A percentile compares a stretch with the other conserved stretches of the same genome.
Evolutionary conservation across 2,113 vertebrate genomes (phyloP).

Genomic region (Sorex fumeus): DNA sequence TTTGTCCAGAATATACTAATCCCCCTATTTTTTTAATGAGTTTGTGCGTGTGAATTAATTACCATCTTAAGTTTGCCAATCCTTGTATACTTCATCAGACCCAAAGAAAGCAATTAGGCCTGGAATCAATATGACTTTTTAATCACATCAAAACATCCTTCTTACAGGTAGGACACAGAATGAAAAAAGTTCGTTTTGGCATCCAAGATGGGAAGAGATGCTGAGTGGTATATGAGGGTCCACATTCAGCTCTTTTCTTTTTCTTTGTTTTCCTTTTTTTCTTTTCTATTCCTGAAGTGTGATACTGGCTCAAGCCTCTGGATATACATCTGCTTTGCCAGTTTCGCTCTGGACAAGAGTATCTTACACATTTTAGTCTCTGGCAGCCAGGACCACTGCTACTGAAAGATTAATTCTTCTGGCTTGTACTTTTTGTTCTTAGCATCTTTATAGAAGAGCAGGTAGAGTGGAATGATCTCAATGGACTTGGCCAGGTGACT

Average conservation of each 20-base stretch:
- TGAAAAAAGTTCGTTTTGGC: background rate
- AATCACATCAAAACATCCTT: background rate
- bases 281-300: constrained; percentile 11
- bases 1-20: background rate
- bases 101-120: background rate
- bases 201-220: background rate
- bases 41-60: background rate
- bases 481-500: background rate
- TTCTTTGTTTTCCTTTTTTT: background rate
- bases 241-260: background rate
- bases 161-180: background rate
- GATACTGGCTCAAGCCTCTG: background rate
- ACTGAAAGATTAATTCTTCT: constrained; percentile 19
- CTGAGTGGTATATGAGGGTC: background rate
- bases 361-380: background rate
- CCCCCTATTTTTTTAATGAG: background rate
- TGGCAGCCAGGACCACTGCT: constrained; percentile 44
- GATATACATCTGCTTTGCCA: background rate
- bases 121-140: constrained; percentile 1
- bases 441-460: constrained; percentile 23
- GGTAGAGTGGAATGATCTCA: background rate
- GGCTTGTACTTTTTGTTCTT: constrained; percentile 21
- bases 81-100: constrained; percentile 7
- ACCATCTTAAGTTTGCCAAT: background rate
- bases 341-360: background rate